Percentiles rank a stretch among this genome's conserved stretches.
Evolutionary conservation across 2,113 vertebrate species (phyloP).

Genomic region (Pituophis catenifer): DNA sequence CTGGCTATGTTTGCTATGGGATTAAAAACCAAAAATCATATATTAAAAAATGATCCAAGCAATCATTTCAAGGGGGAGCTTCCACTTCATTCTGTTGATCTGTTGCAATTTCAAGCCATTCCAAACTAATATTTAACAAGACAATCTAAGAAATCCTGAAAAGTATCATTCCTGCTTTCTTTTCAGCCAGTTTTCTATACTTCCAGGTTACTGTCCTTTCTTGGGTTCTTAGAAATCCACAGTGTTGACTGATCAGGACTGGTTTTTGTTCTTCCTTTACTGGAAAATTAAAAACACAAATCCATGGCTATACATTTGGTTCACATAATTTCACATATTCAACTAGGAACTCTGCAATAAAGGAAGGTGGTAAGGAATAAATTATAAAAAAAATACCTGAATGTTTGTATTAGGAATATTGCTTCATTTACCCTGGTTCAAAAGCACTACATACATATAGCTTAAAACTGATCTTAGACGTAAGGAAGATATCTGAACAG

Average conservation of each 20-base stretch:
- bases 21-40: slow-evolving; percentile 68
- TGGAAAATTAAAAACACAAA: slow-evolving; percentile 63
- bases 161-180: slow-evolving; percentile 42
- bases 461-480: background rate
- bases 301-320: background rate
- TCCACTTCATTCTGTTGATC: slow-evolving; percentile 74
- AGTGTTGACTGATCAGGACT: slow-evolving; percentile 81
- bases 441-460: background rate
- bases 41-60: slow-evolving; percentile 69
- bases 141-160: slow-evolving; percentile 59
- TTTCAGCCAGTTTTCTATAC: slow-evolving; percentile 74
- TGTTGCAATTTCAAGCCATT: slow-evolving; percentile 78
- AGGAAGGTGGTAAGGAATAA: background rate
- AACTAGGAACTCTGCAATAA: background rate
- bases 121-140: slow-evolving; percentile 73
- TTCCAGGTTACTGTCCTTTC: slow-evolving; percentile 84
- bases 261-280: slow-evolving; percentile 86
- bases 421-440: background rate
- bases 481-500: background rate
- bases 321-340: background rate
- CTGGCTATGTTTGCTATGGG: slow-evolving; percentile 67
- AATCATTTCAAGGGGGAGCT: slow-evolving; percentile 78
- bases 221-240: slow-evolving; percentile 89
- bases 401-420: background rate
- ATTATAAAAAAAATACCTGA: background rate